Percentiles rank a stretch among this genome's conserved stretches.
Conservation (phyloP, 2,113 vertebrate genomes). For the Cepphus grylle region DNA sequence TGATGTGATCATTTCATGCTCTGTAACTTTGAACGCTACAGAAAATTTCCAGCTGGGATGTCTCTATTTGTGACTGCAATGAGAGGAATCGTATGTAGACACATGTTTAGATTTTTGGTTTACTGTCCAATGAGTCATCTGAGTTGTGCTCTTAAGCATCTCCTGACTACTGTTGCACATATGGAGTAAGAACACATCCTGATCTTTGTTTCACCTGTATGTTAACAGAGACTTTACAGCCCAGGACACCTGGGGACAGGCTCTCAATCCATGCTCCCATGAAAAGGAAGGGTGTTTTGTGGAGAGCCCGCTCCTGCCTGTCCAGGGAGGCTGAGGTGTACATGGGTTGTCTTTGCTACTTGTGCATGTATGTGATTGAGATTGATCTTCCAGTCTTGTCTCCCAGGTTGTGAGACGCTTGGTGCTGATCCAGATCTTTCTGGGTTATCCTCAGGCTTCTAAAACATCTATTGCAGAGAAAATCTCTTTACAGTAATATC, state of each 20-base stretch:
- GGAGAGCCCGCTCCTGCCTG: rapidly evolving
- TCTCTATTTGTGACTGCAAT: not conserved
- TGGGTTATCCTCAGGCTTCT: not conserved
- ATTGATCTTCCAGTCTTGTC: not conserved
- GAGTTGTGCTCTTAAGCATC: not conserved
- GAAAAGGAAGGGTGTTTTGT: not conserved
- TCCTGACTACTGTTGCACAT: not conserved
- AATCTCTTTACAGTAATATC: not conserved
- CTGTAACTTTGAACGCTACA: not conserved
- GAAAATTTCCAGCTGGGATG: not conserved
- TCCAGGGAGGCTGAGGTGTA: not conserved
- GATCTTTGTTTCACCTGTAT: not conserved
- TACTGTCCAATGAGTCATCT: not conserved
- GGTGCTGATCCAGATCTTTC: not conserved
- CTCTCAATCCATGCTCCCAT: not conserved
- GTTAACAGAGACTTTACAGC: not conserved
- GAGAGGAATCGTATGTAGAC: not conserved
- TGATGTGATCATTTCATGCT: not conserved
- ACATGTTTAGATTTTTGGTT: not conserved
- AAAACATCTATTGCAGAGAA: not conserved
- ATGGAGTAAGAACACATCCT: not conserved
- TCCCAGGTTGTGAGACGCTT: rapidly evolving
- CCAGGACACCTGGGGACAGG: not conserved
- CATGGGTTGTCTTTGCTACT: not conserved
- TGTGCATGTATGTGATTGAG: rapidly evolving